Evolutionary conservation across 2,888 invertebrate species (phyloP).

Genomic region (Pyrrhia umbra): DNA sequence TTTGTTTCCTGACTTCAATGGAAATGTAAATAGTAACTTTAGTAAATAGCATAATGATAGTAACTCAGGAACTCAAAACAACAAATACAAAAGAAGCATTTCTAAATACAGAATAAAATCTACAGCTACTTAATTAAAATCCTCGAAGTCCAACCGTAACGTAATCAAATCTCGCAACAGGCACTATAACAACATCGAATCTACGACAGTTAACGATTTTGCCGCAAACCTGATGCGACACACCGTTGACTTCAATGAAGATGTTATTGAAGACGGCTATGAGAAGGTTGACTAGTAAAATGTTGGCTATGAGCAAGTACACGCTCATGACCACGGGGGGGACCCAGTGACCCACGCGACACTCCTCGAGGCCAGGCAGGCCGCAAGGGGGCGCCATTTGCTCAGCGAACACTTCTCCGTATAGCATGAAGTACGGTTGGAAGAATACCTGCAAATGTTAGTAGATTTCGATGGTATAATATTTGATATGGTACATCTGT

Average conservation of each 20-base stretch:
- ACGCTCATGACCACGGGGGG: slow-evolving; percentile 98
- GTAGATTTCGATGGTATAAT: slow-evolving; percentile 64
- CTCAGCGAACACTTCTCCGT: slow-evolving; percentile 99
- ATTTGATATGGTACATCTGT: slow-evolving; percentile 17
- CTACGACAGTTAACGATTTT: slow-evolving; percentile 70
- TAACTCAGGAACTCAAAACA: background rate
- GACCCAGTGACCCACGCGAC: slow-evolving; percentile 97
- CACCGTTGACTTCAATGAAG: slow-evolving; percentile 98
- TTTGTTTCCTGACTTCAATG: background rate
- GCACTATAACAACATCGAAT: slow-evolving; percentile 73
- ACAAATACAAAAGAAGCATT: slow-evolving; percentile 20
- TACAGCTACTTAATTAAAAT: slow-evolving; percentile 38
- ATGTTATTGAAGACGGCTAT: slow-evolving; percentile 99
- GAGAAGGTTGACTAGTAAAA: slow-evolving; percentile 98
- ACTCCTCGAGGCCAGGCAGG: slow-evolving; percentile 92
- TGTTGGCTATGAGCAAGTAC: slow-evolving; percentile 99
- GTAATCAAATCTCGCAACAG: slow-evolving; percentile 88
- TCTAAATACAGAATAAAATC: slow-evolving; percentile 34
- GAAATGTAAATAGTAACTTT: background rate
- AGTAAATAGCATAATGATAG: background rate
- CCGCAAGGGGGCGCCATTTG: slow-evolving; percentile 98
- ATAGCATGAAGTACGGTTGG: slow-evolving; percentile 99
- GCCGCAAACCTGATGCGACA: slow-evolving; percentile 96
- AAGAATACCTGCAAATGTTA: slow-evolving; percentile 95
- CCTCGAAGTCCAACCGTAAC: slow-evolving; percentile 50